A percentile compares a stretch with the other conserved stretches of the same genome.
Evolutionary conservation across 2,113 vertebrate species (phyloP).

Genomic region (Cryptomyrus ogoouensis): DNA sequence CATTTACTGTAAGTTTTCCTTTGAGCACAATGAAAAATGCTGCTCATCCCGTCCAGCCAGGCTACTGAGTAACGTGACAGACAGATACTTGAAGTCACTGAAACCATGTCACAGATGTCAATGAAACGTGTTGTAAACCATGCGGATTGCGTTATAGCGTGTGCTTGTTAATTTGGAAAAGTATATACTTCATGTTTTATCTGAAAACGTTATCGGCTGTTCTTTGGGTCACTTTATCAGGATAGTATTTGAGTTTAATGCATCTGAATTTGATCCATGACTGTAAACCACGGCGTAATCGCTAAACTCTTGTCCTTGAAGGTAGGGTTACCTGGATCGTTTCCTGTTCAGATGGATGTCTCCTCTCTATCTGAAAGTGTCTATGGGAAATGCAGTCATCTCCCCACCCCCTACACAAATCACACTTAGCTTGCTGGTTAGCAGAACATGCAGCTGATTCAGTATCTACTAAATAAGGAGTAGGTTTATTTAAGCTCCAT

Average conservation of each 20-base stretch:
- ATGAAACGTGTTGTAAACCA: not conserved
- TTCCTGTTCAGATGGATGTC: not conserved
- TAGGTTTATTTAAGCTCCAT: not conserved
- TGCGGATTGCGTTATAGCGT: not conserved
- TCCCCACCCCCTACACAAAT: not conserved
- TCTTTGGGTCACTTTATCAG: not conserved
- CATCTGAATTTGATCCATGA: not conserved
- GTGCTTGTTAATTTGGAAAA: not conserved
- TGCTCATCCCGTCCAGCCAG: not conserved
- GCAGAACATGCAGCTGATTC: not conserved
- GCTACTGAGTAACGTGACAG: not conserved
- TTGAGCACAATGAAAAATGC: not conserved
- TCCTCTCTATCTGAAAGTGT: not conserved
- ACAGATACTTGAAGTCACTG: not conserved
- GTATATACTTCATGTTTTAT: not conserved
- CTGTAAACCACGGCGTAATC: not conserved
- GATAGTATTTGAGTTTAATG: not conserved
- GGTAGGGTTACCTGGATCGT: not conserved
- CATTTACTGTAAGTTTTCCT: not conserved
- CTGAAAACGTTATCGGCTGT: not conserved
- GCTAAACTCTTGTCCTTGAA: not conserved
- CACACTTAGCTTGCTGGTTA: not conserved
- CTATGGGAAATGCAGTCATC: not conserved
- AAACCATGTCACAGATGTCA: not conserved
- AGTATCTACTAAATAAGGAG: not conserved